These are phyloP conservation scores for Chalcis sispes DNA, from an alignment of 2,888 invertebrate genomes.

Conservation along the genomic window DNA sequence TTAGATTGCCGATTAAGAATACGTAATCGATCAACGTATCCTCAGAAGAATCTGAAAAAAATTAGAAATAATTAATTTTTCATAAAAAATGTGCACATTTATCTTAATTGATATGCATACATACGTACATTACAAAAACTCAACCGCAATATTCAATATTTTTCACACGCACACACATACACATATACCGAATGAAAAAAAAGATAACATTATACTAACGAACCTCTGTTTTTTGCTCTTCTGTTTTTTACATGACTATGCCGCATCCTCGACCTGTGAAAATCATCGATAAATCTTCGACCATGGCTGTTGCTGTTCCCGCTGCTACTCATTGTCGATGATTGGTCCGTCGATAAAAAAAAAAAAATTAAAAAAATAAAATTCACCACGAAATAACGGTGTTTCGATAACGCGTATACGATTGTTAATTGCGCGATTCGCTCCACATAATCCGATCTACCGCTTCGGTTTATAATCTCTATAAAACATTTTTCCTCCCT, in stretches of 20 bases:
- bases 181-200: not conserved
- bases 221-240: slow-evolving; percentile 44
- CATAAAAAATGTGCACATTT: no score
- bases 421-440: slow-evolving; percentile 27
- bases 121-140: no score
- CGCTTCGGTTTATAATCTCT: not conserved
- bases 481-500: not conserved
- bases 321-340: slow-evolving; percentile 8
- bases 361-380: slow-evolving; percentile 23
- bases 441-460: slow-evolving; percentile 3
- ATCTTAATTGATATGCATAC: no score
- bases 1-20: no score
- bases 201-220: slow-evolving; percentile 44
- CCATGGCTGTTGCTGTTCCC: slow-evolving; percentile 20
- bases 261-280: not conserved
- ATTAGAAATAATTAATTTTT: no score
- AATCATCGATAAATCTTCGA: slow-evolving; percentile 5
- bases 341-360: not conserved
- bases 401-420: not conserved
- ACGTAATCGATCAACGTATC: no score
- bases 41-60: no score
- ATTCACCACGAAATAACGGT: slow-evolving; percentile 23
- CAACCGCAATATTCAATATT: not conserved
- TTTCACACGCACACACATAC: not conserved
- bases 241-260: slow-evolving; percentile 59